These are phyloP conservation scores for Excalfactoria chinensis DNA, from an alignment of 2,113 vertebrate genomes.

Conservation along the genomic window DNA sequence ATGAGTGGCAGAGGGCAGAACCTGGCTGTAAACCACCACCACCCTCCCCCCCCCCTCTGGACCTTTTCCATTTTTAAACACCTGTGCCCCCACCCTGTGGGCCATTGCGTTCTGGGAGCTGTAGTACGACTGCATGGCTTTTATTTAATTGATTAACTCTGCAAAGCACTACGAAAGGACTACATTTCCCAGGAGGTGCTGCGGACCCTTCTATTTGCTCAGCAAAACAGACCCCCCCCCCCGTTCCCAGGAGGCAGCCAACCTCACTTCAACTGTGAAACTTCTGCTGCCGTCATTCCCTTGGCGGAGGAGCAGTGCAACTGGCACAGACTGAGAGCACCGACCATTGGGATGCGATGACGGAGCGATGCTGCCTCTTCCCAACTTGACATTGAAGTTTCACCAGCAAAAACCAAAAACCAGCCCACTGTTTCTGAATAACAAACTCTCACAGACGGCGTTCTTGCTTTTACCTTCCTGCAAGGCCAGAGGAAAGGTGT, in stretches of 20 bases:
- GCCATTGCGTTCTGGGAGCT: slow-evolving; percentile 83
- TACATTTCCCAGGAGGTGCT: slow-evolving; percentile 74
- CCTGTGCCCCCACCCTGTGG: slow-evolving; percentile 69
- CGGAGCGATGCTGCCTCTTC: background rate
- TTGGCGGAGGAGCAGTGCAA: background rate
- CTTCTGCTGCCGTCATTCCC: background rate
- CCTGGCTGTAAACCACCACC: background rate
- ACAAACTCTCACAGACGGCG: background rate
- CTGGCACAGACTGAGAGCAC: rapidly evolving
- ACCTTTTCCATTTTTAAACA: background rate
- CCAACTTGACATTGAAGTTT: background rate
- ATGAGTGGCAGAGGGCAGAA: background rate
- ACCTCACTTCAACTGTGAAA: slow-evolving; percentile 58
- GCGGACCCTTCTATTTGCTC: slow-evolving; percentile 67
- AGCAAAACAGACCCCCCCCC: slow-evolving; percentile 44
- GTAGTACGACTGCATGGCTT: slow-evolving; percentile 90
- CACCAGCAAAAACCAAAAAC: background rate
- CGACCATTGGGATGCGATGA: rapidly evolving
- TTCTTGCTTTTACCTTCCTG: background rate
- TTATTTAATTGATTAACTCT: slow-evolving; percentile 82
- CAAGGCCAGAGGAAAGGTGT: background rate
- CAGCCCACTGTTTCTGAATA: background rate
- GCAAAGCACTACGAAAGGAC: slow-evolving; percentile 85
- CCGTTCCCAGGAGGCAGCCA: too few species aligned
- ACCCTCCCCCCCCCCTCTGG: too few species aligned